Evolutionary conservation across 2,888 invertebrate genomes (phyloP), one percentile per base, ranked within the genome.

Genomic region (Dione juno): DNA sequence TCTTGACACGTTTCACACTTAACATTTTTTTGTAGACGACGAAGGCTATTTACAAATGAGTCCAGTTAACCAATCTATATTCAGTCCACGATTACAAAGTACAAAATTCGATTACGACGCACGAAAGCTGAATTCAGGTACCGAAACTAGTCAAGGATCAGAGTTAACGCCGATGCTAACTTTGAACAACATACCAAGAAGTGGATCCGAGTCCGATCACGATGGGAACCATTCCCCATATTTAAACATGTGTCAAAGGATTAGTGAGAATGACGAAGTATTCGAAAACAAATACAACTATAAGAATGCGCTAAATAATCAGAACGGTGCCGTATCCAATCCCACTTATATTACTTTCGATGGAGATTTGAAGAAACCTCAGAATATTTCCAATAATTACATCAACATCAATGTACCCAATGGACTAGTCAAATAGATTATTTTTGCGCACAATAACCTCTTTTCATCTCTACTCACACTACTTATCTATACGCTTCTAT

Each of bases 1-100:
- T 19, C 43, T 50, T 35, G n/a, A 37, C 48, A 28, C 13, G 7
- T 63, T 10, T 16, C 0, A 54, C 28, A 61, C 1, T 37, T 35
- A 50, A 41, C 16, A 19, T 65, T 37, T 72, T 28, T 73, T 90
- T 89, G 68, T 88, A 86, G 88, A 92, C 74, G 89, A 89, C 58
- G 92, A 94, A 69, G 95, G 95, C 21, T 95, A 96, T 80, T 86
- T 95, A 67, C 94, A 94, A 80, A 95, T 95, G 95, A 94, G 93
- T 77, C 93, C 95, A 0, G 82, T 87, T 3, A 85, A 81, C 64
- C 84, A 81, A 59, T 86, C 82, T 41, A 92, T 94, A 79, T 95
- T 95, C 83, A 95, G 94, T 81, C 95, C 95, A 1, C 88, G 94
- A 71, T 77, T 84, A 1, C 82, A 82, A 3, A 84, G 84, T 7